Evolutionary conservation across 1,140 invertebrate genomes (phyloP).

Genomic region (Trichonephila inaurata): DNA sequence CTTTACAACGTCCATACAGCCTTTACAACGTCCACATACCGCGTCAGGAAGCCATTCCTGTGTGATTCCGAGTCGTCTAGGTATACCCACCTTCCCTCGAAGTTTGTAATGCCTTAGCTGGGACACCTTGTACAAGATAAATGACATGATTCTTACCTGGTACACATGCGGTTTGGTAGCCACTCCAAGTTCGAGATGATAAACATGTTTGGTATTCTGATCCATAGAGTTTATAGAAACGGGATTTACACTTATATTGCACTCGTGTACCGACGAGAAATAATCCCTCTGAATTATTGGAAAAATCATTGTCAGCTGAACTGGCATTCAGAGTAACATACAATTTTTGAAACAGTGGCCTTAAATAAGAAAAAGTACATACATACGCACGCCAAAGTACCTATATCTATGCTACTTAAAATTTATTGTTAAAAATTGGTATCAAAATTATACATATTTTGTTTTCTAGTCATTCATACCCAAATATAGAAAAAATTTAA

Average conservation of each 20-base stretch:
- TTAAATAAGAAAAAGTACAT: background rate
- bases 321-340: background rate
- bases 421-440: too few species aligned
- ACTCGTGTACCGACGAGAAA: conserved; percentile 63
- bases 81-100: too few species aligned
- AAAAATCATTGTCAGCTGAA: background rate
- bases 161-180: conserved; percentile 61
- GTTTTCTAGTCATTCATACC: too few species aligned
- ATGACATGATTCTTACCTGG: conserved; percentile 40
- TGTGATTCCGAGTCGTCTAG: too few species aligned
- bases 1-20: too few species aligned
- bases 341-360: background rate
- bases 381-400: background rate
- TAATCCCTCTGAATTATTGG: conserved; percentile 15
- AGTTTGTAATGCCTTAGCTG: too few species aligned
- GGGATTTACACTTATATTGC: conserved; percentile 70
- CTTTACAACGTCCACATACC: too few species aligned
- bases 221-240: conserved; percentile 72
- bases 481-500: too few species aligned
- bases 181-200: conserved; percentile 69
- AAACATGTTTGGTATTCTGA: conserved; percentile 69
- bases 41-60: too few species aligned
- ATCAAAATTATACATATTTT: too few species aligned
- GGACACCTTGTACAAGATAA: too few species aligned
- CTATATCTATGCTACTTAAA: too few species aligned